Evolutionary conservation across 2,797 vertebrate genomes (phyloP), one percentile per base, ranked within the genome.

Genomic region (Sebastiscus albofasciatus): DNA sequence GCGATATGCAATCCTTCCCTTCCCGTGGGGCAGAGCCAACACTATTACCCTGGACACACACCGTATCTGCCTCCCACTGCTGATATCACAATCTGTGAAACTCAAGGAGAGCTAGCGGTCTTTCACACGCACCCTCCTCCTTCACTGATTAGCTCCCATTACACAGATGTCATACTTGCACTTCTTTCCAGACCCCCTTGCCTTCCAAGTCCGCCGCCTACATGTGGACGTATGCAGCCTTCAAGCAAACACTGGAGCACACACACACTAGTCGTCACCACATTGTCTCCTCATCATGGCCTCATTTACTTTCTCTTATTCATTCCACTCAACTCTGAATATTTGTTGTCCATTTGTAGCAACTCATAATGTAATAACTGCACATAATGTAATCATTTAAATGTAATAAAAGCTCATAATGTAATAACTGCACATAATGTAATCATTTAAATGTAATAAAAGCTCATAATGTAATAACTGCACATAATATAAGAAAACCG

Each of bases 61-160:
- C 72, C 24, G 33, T 75, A 78, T 84, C 78, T 67, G 60, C 78
- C 81, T 85, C 75, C 65, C 55, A 66, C 72, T 54, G 59, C 75
- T 75, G 80, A 82, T 85, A 89, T 90, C 80, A 79, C 78, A 89
- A 88, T 92, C 85, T 82, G 82, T 82, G 86, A 81, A 88, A 89
- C 83, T 87, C 87, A 85, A 87, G 84, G 72, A 86, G 77, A 80
- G 77, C 85, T 46, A 33, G 72, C 73, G 54, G 77, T 68, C 73
- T 70, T 79, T 80, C 39, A 75, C 79, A 77, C 58, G 31, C 36
- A 66, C 70, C 61, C 33, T 46, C 36, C 66, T 65, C 60, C 52
- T 66, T 66, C 69, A 66, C 75, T 68, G 75, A 89, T 84, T 86
- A 77, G 76, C 75, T 82, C 75, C 70, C n/a, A 79, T 91, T 90